phyloP scores from a whole-genome alignment of 2,113 vertebrate species.

The Erythrocercus mccallii region DNA sequence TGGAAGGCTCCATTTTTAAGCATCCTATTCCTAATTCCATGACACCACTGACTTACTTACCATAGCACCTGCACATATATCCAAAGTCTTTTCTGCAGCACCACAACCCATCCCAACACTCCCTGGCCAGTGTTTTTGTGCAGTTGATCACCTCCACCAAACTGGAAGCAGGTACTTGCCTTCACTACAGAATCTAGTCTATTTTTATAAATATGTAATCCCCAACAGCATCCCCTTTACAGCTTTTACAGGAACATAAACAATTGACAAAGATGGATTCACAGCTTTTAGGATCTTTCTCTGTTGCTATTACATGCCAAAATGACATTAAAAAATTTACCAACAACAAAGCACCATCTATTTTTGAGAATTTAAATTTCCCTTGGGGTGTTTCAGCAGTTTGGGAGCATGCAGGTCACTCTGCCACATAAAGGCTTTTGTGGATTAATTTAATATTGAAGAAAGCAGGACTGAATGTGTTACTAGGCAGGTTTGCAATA shows the following conservation, averaged over 20 bases:
- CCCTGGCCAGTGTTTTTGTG: neutral
- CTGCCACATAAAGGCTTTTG: neutral
- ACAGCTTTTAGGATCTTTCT: neutral
- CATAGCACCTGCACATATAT: neutral
- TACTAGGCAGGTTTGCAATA: neutral
- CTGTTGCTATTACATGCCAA: neutral
- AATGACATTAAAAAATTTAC: neutral
- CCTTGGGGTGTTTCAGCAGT: neutral
- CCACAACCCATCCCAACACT: neutral
- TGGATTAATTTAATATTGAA: neutral
- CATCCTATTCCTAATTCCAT: neutral
- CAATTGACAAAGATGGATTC: neutral
- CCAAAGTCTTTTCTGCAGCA: neutral
- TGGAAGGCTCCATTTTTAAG: neutral
- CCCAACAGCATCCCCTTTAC: neutral
- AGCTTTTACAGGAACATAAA: neutral
- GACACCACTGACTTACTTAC: neutral
- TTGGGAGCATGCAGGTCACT: neutral
- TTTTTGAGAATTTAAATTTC: neutral
- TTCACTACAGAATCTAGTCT: neutral
- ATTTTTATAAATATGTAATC: neutral
- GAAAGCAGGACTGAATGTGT: neutral
- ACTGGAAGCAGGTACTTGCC: neutral
- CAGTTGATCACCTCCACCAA: neutral
- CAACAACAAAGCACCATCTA: neutral